Base-by-base conservation (phyloP, 2,113 vertebrate genomes). In the Rhinogobius similis region DNA sequence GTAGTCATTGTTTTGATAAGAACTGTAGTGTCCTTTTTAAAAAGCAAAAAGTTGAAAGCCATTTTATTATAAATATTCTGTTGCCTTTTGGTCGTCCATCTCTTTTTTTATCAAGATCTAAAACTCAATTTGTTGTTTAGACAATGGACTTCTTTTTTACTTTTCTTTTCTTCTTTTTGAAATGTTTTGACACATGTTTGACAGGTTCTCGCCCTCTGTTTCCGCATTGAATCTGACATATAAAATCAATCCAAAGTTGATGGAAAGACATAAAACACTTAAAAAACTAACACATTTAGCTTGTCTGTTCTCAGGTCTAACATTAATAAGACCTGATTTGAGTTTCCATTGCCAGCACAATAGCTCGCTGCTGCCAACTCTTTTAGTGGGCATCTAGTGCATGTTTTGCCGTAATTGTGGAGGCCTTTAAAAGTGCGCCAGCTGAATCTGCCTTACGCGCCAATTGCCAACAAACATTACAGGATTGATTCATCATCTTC, bases 401-500 rank as follows among this genome's bases (percentile, higher is more conserved):
- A 73, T 81, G 69, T 76, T 55, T 85, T 80, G 55, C 68, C 81
- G 61, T 79, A 86, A 87, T 87, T 79, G 78, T 68, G 71, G 77
- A 64, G 62, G 72, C 67, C 75, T 87, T 85, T 75, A 67, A 81
- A 84, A 84, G 70, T 59, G 68, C 71, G 81, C 85, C 79, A 85
- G 78, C 72, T 78, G 76, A 84, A 79, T 84, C 72, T 79, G 77
- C 79, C 73, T 72, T 67, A 62, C 62, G 71, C 55, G 64, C 70
- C 82, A 77, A 81, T 79, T 79, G 80, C 76, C 84, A 82, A 38
- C 75, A 73, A 67, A 79, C 74, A 76, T 88, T 76, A 86, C 61
- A 73, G 63, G 69, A 85, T 81, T 77, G 75, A 87, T 77, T 86
- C 55, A 82, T 86, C 75, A 76, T 68, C 73, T 72, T 77, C 72